phyloP scores from a whole-genome alignment of 1,140 invertebrate species.

The Trichonephila clavata region DNA sequence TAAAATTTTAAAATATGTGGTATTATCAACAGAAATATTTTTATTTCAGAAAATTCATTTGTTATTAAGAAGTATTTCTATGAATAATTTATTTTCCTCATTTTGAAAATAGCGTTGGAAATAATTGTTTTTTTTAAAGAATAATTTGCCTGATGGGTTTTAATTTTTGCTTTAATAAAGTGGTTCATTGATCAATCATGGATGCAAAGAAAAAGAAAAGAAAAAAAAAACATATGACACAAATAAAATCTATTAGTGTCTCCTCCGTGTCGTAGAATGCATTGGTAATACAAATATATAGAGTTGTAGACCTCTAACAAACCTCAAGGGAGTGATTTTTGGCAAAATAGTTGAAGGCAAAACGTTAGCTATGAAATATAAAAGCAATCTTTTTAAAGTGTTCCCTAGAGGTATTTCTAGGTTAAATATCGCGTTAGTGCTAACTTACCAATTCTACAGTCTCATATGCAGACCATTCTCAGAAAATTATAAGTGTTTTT shows the following conservation, averaged over 20 bases:
- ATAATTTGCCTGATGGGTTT: too few species aligned
- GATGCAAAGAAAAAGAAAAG: neutral
- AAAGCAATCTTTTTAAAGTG: neutral
- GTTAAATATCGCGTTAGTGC: neutral
- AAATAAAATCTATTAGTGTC: neutral
- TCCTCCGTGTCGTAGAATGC: neutral
- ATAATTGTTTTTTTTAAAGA: too few species aligned
- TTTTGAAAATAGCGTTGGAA: too few species aligned
- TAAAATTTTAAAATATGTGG: too few species aligned
- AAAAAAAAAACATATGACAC: neutral
- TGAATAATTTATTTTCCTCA: too few species aligned
- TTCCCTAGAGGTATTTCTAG: neutral
- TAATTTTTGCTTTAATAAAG: neutral
- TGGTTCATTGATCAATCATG: neutral
- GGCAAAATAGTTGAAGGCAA: neutral
- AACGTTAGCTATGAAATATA: constrained; percentile 1
- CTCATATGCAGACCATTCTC: too few species aligned
- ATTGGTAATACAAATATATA: neutral
- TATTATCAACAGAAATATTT: too few species aligned
- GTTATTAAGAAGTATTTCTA: too few species aligned
- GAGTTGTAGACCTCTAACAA: neutral
- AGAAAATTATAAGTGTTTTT: too few species aligned
- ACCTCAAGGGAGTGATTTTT: neutral
- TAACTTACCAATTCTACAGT: too few species aligned
- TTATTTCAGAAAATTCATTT: too few species aligned